Percentiles rank a stretch among this genome's conserved stretches.
phyloP scores from a whole-genome alignment of 64 coral and sea anemone species.

The Stichodactyla mertensii region DNA sequence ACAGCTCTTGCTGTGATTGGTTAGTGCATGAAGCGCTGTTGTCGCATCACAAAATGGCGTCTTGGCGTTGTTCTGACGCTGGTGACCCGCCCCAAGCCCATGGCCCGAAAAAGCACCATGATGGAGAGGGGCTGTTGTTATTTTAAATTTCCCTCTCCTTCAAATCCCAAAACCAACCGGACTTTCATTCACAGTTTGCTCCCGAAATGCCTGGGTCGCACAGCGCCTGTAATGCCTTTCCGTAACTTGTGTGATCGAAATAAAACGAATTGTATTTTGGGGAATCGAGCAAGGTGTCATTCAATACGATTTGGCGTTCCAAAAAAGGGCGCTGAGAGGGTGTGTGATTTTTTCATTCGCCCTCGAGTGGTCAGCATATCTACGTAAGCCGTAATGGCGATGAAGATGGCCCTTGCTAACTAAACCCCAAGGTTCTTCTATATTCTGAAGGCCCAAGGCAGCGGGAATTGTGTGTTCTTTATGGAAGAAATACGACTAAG shows the following conservation, averaged over 20 bases:
- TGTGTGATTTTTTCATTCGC: conserved; percentile 99
- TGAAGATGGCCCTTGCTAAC: conserved; percentile 35
- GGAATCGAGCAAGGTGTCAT: conserved; percentile 98
- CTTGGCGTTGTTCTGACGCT: conserved; percentile 83
- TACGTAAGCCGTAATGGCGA: conserved; percentile 90
- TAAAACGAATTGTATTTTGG: conserved; percentile 79
- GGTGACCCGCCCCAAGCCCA: conserved; percentile 98
- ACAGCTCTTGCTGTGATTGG: conserved; percentile 54
- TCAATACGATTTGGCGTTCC: conserved; percentile 99
- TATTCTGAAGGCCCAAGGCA: conserved; percentile 14
- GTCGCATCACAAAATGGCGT: conserved; percentile 97
- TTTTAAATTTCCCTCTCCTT: conserved; percentile 37
- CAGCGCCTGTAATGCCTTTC: conserved; percentile 3
- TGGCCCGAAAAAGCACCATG: conserved; percentile 91
- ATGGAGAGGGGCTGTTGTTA: conserved; percentile 79
- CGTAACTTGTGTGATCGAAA: conserved; percentile 36
- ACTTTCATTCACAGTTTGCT: conserved; percentile 27
- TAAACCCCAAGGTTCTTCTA: not conserved
- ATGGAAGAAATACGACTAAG: conserved; percentile 87
- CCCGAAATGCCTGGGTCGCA: not conserved
- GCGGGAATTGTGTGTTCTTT: conserved; percentile 35
- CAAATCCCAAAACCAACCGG: conserved; percentile 27
- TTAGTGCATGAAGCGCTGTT: conserved; percentile 48
- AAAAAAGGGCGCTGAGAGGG: conserved; percentile 99
- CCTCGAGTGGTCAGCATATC: conserved; percentile 87